Base-by-base conservation (phyloP, 2,888 invertebrate genomes). In the Pristionchus fissidentatus region DNA sequence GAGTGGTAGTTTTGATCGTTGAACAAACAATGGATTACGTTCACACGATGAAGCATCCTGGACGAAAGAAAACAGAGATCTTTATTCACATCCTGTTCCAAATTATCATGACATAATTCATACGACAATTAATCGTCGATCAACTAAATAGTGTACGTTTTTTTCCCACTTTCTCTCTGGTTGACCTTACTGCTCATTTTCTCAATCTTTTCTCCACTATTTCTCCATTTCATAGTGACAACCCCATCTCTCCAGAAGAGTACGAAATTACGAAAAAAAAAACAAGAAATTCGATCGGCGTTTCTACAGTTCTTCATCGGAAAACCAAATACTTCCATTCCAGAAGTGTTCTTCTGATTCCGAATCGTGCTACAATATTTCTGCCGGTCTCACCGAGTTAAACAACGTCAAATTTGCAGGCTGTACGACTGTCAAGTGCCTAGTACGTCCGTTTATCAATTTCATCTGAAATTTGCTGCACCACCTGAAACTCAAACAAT, bases 351-450 rank as follows among this genome's bases (percentile, higher is more conserved):
- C 49, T 0, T 83, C 83, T 4, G 70, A 70, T 15, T 83, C 83
- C n/a, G 83, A 83, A 19, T 83, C 83, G 0, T 83, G 83, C 73
- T 83, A 83, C 41, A 83, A 83, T 38, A 83, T 83, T 73, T 83
- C 83, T 0, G 83, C 83, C 15, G 83, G 83, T 49, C 52, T 83
- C 26, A 83, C 70, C 5, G 83, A 83, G 10, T 55, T 83, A 0
- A 83, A 83, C 52, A 73, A 83, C 19, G 83, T 83, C 35, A 83
- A 83, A 41, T 83, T 83, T 22, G 83, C 83, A 0, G 83, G 83
- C 32, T 83, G 83, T 29, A 70, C 52, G 7, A 83, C 83, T 8
- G 49, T 52, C 73, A 83, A 83, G 55, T 83, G 83, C 70, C 70
- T 83, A 32, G 83, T 83, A 29, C 60, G 62, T 46, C 8, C 5